Evolutionary conservation across 1,140 invertebrate genomes (phyloP).

Genomic region (Diorhabda carinulata): DNA sequence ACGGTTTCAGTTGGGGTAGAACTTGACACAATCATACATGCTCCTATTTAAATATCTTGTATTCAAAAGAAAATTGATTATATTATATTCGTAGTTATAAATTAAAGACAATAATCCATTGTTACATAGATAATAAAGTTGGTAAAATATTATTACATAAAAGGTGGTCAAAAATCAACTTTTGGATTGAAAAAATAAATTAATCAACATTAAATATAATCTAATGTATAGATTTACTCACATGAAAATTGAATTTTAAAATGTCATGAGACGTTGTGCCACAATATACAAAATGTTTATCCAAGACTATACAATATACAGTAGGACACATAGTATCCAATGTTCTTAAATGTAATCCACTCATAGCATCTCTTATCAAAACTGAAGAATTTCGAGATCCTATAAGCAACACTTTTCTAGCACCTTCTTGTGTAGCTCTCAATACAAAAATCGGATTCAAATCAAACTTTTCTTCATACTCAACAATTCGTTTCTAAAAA

Average conservation of each 20-base stretch:
- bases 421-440: constrained; percentile 54
- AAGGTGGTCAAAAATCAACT: too few species aligned
- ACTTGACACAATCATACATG: too few species aligned
- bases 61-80: too few species aligned
- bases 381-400: constrained; percentile 54
- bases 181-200: too few species aligned
- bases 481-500: constrained; percentile 46
- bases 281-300: constrained; percentile 41
- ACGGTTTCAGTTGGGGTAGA: too few species aligned
- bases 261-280: constrained; percentile 42
- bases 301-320: constrained; percentile 39
- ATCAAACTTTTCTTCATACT: constrained; percentile 49
- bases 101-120: too few species aligned
- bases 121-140: too few species aligned
- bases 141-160: too few species aligned
- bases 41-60: too few species aligned
- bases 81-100: too few species aligned
- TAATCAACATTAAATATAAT: background rate
- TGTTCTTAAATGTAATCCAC: constrained; percentile 50
- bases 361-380: constrained; percentile 53
- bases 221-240: constrained; percentile 25
- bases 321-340: constrained; percentile 30
- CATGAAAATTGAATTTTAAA: constrained; percentile 41
- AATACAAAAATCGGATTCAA: constrained; percentile 51
- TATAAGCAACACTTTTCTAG: constrained; percentile 52